Percentiles rank a stretch among this genome's conserved stretches.
phyloP scores from a whole-genome alignment of 1,140 invertebrate genomes.

The Trissolcus basalis region DNA sequence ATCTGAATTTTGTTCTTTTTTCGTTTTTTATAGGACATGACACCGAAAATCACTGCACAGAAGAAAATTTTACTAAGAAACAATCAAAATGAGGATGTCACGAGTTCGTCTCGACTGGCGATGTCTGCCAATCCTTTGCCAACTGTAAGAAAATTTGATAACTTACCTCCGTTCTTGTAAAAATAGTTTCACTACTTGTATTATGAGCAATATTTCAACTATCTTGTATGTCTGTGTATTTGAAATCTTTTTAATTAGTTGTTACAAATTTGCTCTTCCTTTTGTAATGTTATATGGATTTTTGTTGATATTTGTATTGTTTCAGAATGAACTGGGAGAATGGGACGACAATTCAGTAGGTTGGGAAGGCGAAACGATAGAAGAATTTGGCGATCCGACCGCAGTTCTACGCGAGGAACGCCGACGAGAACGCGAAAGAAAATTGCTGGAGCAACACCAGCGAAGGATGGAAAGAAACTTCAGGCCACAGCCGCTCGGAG shows the following conservation, averaged over 20 bases:
- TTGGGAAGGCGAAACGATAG: slow-evolving; percentile 75
- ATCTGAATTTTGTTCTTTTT: too few species aligned
- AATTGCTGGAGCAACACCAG: slow-evolving; percentile 74
- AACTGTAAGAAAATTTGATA: slow-evolving; percentile 62
- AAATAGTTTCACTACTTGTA: too few species aligned
- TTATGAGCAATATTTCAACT: too few species aligned
- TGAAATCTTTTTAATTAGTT: too few species aligned
- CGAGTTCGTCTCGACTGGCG: slow-evolving; percentile 68
- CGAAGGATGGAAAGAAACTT: slow-evolving; percentile 71
- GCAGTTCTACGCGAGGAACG: slow-evolving; percentile 74
- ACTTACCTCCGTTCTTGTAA: too few species aligned
- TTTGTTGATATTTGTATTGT: not conserved
- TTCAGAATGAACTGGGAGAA: slow-evolving; percentile 70
- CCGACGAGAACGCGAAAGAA: slow-evolving; percentile 72
- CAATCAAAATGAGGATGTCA: slow-evolving; percentile 37
- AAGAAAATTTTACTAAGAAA: slow-evolving; percentile 75
- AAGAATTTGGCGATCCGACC: slow-evolving; percentile 72
- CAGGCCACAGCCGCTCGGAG: slow-evolving; percentile 70
- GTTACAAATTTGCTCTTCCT: too few species aligned
- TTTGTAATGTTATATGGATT: too few species aligned
- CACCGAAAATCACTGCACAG: slow-evolving; percentile 76
- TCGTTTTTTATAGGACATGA: slow-evolving; percentile 72
- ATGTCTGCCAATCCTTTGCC: slow-evolving; percentile 64
- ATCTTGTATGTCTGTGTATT: too few species aligned
- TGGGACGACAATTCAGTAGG: slow-evolving; percentile 75